Base-by-base conservation (phyloP, 1,140 invertebrate species). In the Drosophila biarmipes region DNA sequence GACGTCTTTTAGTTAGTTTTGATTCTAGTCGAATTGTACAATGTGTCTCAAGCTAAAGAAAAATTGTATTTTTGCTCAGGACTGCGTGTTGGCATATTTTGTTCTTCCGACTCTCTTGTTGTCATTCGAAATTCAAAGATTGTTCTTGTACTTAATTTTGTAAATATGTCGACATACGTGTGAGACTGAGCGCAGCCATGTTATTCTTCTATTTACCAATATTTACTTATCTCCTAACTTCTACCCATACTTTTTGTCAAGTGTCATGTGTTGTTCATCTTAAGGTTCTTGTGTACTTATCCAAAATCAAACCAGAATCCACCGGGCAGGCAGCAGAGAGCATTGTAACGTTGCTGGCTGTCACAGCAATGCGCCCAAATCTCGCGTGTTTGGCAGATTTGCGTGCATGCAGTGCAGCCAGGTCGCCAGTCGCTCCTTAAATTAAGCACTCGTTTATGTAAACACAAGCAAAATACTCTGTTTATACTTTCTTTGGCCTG, bases 131-230 rank as follows among this genome's bases (percentile, higher is more conserved):
- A 72, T 52, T 48, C 67, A 56, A 62, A 67, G 54, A 85, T 78
- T 84, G 66, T 85, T 87, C 54, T 78, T 87, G 64, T 76, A 62
- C 54, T 75, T 89, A 89, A 89, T 77, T 90, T 84, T 89, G 84
- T 89, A 89, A 89, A 89, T 89, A 89, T 89, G 84, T 89, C 85
- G 85, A 89, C 84, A 82, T 68, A 51, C 77, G 49, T 78, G 66
- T 81, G 57, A 82, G 62, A 53, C 75, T 75, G 75, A 82, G 76
- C 82, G 80, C 76, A 68, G 48, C 40, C 54, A 31, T 69, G 51
- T 69, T 69, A 69, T 34, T 40, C 48, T 45, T 42, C 34, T 55
- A 46, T 17, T 38, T 53, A 43, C 29, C 24, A 4, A 38, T 37
- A 58, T 17, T 66, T 75, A 72, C 51, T 63, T 66, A 64, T 45